Percentiles rank a stretch among this genome's conserved stretches.
phyloP scores from a whole-genome alignment of 2,888 invertebrate species.

The Lasioglossum pauxillum region DNA sequence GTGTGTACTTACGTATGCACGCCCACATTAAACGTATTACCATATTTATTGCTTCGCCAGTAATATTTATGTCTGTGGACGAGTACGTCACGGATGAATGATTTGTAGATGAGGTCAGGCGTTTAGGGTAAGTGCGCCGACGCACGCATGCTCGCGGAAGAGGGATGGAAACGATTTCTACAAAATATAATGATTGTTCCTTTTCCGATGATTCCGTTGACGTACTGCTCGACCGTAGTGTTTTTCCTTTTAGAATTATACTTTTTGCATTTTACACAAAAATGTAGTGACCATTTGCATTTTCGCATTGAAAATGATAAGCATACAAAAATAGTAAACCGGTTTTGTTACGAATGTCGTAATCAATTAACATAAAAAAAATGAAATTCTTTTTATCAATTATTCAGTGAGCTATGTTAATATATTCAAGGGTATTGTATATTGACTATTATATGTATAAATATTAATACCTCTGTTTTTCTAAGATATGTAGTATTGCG shows the following conservation, averaged over 20 bases:
- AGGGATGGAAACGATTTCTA: slow-evolving; percentile 13
- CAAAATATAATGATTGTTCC: not conserved
- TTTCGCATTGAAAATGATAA: not conserved
- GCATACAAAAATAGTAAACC: not conserved
- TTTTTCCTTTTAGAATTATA: not conserved
- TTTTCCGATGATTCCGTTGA: not conserved
- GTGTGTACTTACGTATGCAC: slow-evolving; percentile 57
- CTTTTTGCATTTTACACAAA: not conserved
- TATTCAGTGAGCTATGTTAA: not conserved
- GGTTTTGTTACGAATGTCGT: not conserved
- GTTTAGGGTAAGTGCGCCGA: slow-evolving; percentile 56
- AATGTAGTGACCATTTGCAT: no score
- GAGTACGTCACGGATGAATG: slow-evolving; percentile 64
- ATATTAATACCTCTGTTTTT: not conserved
- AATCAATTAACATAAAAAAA: not conserved
- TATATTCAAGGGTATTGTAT: not conserved
- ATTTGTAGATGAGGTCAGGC: slow-evolving; percentile 62
- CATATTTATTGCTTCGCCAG: slow-evolving; percentile 72
- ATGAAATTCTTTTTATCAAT: not conserved
- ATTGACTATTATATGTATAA: not conserved
- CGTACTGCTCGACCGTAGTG: not conserved
- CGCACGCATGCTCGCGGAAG: slow-evolving; percentile 33
- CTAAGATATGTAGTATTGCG: not conserved
- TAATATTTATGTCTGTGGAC: slow-evolving; percentile 59
- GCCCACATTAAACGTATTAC: slow-evolving; percentile 69